Percentiles rank a stretch among this genome's conserved stretches.
phyloP scores from a whole-genome alignment of 2,113 vertebrate genomes.

The Chloropsis hardwickii region DNA sequence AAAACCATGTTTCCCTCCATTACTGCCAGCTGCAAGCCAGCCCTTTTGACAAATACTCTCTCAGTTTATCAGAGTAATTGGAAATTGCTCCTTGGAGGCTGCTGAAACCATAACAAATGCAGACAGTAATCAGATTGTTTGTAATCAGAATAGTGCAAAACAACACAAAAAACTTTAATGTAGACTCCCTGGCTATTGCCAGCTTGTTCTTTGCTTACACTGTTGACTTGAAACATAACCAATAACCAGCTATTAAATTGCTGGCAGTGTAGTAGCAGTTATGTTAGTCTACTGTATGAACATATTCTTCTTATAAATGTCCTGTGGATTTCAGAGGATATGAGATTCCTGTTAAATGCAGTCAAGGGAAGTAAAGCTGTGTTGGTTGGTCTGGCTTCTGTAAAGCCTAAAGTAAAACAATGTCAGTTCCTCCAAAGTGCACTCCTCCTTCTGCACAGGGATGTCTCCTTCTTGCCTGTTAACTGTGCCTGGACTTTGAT shows the following conservation, averaged over 20 bases:
- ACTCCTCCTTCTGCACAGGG: background rate
- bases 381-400: background rate
- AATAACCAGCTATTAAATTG: background rate
- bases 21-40: background rate
- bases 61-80: slow-evolving; percentile 38
- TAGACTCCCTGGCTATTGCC: background rate
- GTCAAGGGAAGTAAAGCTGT: background rate
- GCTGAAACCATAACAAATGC: slow-evolving; percentile 21
- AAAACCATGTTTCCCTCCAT: background rate
- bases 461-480: background rate
- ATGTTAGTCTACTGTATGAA: background rate
- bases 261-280: background rate
- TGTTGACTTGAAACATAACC: background rate
- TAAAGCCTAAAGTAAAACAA: background rate
- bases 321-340: background rate
- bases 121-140: slow-evolving; percentile 8
- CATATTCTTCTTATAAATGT: background rate
- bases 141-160: slow-evolving; percentile 4
- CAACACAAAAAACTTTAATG: background rate
- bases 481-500: background rate
- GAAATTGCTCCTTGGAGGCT: slow-evolving; percentile 31
- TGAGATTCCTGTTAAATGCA: background rate
- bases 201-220: background rate
- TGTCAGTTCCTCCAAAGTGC: background rate
- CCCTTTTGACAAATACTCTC: slow-evolving; percentile 1